Conservation (phyloP, 2,113 vertebrate genomes). For the Enhydra lutris region DNA sequence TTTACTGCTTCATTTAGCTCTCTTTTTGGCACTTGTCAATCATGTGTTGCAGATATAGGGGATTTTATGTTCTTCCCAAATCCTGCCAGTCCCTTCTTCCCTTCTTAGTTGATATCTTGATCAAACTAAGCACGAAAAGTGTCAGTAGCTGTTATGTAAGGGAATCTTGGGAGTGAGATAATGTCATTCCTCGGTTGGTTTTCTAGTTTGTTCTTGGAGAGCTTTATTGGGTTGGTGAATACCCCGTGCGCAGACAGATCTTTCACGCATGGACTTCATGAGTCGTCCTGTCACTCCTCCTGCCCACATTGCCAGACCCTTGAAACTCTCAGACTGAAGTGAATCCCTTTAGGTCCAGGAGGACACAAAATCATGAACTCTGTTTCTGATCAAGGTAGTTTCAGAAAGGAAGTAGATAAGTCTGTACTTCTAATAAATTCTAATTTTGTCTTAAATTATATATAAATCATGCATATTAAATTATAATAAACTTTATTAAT, state of each 20-base stretch:
- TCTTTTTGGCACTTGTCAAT: not conserved
- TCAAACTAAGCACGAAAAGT: not conserved
- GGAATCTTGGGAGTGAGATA: slow-evolving; percentile 9
- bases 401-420: not conserved
- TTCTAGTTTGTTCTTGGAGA: not conserved
- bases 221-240: not conserved
- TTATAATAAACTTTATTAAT: not conserved
- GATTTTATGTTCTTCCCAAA: not conserved
- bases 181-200: not conserved
- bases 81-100: not conserved
- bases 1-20: not conserved
- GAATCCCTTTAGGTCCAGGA: not conserved
- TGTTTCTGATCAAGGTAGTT: slow-evolving; percentile 32
- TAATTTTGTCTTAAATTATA: not conserved
- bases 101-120: not conserved
- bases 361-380: not conserved
- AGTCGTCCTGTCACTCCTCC: not conserved
- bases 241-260: not conserved
- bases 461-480: not conserved
- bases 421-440: slow-evolving; percentile 9
- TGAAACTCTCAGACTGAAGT: not conserved
- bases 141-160: not conserved
- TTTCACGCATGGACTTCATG: not conserved
- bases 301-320: not conserved
- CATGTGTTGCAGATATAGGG: not conserved